Conservation (phyloP, 2,113 vertebrate genomes). For the Pipra filicauda region DNA sequence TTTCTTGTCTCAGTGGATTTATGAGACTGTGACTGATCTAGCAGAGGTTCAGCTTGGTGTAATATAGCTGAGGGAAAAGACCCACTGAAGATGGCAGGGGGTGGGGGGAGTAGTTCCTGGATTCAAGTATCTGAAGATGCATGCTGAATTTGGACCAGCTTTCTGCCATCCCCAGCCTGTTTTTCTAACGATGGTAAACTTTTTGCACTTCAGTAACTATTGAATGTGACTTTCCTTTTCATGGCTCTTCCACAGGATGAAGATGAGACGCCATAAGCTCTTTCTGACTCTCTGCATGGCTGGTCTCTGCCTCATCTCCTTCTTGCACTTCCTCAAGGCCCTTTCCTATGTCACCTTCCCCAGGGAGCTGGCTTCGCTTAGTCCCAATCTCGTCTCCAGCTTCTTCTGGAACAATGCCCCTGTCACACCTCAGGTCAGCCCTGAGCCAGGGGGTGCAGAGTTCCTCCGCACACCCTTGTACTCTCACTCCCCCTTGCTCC, state of each 20-base stretch:
- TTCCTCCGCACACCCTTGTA: constrained; percentile 74
- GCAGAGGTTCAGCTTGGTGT: not conserved
- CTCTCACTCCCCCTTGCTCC: constrained; percentile 72
- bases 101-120: not conserved
- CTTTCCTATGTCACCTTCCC: constrained; percentile 96
- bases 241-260: constrained; percentile 83
- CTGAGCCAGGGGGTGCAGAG: constrained; percentile 76
- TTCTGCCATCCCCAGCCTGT: not conserved
- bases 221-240: not conserved
- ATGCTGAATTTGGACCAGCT: not conserved
- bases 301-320: constrained; percentile 98
- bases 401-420: constrained; percentile 96
- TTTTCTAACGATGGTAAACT: not conserved
- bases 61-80: not conserved
- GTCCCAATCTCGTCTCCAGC: constrained; percentile 95
- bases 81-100: not conserved
- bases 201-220: not conserved
- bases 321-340: constrained; percentile 98
- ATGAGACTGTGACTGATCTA: not conserved
- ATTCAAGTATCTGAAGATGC: not conserved
- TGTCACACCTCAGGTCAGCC: constrained; percentile 80
- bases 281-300: constrained; percentile 97
- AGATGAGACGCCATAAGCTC: constrained; percentile 98
- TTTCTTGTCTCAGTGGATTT: not conserved
- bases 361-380: constrained; percentile 92